A percentile compares a stretch with the other conserved stretches of the same genome.
These are phyloP conservation scores for Diarsia rubi DNA, from an alignment of 2,888 invertebrate genomes.

Conservation along the genomic window DNA sequence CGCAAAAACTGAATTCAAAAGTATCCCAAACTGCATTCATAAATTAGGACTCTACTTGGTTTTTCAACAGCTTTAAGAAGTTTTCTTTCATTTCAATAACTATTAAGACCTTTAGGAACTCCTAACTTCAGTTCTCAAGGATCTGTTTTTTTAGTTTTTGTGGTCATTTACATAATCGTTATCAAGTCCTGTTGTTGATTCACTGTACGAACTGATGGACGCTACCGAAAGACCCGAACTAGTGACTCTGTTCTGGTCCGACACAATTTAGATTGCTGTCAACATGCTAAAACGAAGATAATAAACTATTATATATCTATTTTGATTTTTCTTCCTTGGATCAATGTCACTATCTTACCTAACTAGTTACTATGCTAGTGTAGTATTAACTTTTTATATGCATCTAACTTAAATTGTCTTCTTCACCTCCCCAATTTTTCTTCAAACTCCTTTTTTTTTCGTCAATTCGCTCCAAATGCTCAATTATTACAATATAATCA, in stretches of 20 bases:
- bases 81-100: background rate
- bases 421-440: background rate
- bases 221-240: no score
- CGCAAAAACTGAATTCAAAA: constrained; percentile 4
- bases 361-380: background rate
- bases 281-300: no score
- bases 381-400: no score
- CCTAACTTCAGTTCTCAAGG: background rate
- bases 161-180: background rate
- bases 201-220: no score
- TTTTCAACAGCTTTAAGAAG: background rate
- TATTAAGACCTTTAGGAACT: background rate
- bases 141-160: background rate
- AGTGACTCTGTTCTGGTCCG: no score
- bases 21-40: background rate
- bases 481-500: constrained; percentile 63
- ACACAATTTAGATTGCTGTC: no score
- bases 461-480: constrained; percentile 54
- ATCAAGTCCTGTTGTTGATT: no score
- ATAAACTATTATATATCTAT: no score
- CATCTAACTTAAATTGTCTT: background rate
- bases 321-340: background rate
- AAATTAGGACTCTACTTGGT: constrained; percentile 6
- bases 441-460: constrained; percentile 8
- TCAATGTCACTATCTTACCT: no score